Conservation (phyloP, 2,797 vertebrate species). For the Notoglanidium macrostoma region DNA sequence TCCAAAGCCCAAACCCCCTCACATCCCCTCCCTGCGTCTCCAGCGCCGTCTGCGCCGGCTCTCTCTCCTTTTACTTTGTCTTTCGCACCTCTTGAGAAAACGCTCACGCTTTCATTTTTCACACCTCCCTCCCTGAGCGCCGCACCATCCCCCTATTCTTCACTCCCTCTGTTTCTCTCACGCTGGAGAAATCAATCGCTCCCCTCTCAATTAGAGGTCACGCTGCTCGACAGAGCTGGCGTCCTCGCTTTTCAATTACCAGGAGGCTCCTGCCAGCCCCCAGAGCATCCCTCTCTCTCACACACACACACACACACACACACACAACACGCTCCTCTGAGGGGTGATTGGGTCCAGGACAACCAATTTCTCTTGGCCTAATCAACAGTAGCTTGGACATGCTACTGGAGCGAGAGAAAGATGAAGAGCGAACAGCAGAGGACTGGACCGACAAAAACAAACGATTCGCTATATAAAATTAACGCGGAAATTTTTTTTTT, state of each 20-base stretch:
- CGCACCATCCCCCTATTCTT: conserved; percentile 30
- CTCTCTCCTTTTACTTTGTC: neutral
- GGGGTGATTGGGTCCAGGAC: conserved; percentile 76
- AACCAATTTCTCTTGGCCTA: conserved; percentile 78
- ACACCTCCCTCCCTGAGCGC: conserved; percentile 19
- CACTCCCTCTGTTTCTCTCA: conserved; percentile 48
- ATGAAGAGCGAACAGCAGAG: conserved; percentile 16
- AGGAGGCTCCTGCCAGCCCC: conserved; percentile 65
- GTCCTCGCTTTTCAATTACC: conserved; percentile 78
- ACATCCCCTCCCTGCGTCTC: neutral
- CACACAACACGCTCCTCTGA: conserved; percentile 43
- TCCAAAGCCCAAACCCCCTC: neutral
- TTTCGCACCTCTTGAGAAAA: conserved; percentile 42
- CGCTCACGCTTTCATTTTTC: conserved; percentile 49
- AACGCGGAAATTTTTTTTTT: neutral
- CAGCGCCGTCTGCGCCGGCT: neutral
- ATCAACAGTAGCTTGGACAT: conserved; percentile 73
- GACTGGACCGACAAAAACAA: neutral
- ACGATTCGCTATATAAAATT: conserved; percentile 20
- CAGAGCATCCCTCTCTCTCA: conserved; percentile 34
- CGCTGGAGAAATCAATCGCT: conserved; percentile 72
- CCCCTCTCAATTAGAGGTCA: conserved; percentile 77
- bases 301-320: conserved; percentile 30
- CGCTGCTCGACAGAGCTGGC: conserved; percentile 59
- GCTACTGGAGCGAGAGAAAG: conserved; percentile 61